These are phyloP conservation scores for Lytechinus variegatus DNA, from an alignment of 35 echinoderm and acorn worm species.

Conservation along the genomic window DNA sequence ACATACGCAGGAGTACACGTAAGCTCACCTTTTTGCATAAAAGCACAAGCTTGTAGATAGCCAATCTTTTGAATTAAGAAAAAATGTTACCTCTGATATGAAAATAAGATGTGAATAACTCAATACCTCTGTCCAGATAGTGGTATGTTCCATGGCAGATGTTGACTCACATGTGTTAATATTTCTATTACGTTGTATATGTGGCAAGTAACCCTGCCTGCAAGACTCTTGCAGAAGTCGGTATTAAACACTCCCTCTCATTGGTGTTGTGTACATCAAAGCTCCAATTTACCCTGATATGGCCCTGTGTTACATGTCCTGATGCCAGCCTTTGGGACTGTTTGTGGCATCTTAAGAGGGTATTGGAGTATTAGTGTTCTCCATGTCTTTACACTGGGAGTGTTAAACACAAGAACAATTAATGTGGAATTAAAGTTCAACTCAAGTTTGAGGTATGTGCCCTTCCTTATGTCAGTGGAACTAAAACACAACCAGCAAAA, in stretches of 20 bases:
- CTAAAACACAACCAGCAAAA: background rate
- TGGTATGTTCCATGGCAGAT: background rate
- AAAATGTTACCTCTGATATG: background rate
- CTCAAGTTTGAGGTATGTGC: background rate
- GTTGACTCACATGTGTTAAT: background rate
- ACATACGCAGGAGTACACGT: background rate
- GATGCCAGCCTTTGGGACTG: background rate
- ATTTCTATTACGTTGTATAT: background rate
- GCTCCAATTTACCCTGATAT: background rate
- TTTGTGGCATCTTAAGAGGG: background rate
- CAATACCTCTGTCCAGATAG: background rate
- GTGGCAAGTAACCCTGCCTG: background rate
- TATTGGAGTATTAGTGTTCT: background rate
- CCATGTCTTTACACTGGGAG: background rate
- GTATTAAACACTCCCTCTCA: background rate
- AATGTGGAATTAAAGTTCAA: background rate
- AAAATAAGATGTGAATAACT: constrained; percentile 7
- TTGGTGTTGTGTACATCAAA: background rate
- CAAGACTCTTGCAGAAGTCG: background rate
- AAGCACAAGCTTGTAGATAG: background rate
- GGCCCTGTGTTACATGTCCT: background rate
- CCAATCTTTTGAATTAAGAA: background rate
- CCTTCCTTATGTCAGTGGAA: background rate
- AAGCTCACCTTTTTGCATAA: background rate
- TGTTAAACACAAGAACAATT: background rate